Evolutionary conservation across 37 sponge, comb jelly and placozoan genomes (phyloP), one percentile per base, ranked within the genome.

Genomic region (Beroe forskalii): DNA sequence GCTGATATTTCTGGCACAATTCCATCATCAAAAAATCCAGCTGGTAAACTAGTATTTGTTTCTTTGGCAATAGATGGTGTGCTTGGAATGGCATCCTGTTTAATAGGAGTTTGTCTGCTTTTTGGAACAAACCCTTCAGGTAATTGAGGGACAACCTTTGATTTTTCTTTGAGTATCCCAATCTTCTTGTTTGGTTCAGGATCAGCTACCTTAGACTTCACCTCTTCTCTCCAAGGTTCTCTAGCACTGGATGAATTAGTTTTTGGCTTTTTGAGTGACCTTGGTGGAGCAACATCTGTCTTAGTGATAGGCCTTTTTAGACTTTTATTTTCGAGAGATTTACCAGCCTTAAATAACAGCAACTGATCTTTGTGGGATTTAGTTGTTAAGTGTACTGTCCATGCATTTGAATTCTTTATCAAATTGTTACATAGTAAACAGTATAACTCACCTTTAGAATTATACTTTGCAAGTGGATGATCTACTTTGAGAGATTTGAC

Each of bases 51-150:
- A 6, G 86, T 42, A 42, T 80, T 80, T 41, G 35, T 12, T 80
- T 80, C 86, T 36, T 48, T 12, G 3, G 25, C 66, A 4, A 64
- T 27, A 6, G n/a, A 14, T 1, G 55, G 48, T 19, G 27, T 80
- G 2, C 28, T 44, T 44, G 19, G 3, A 12, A 42, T 48, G 1
- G 44, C 43, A 41, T 80, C 42, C 32, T 36, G 17, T 9, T 69
- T 37, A 14, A 28, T 32, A 69, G 72, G 39, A 12, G 38, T 27
- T 17, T 38, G 86, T n/a, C 55, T 80, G 86, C 44, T 44, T 25
- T 80, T 80, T 12, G 86, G 86, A 4, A 80, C 86, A 80, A 80
- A 80, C 17, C 86, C 86, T 25, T 80, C 86, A 43, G 86, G 86
- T 19, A 80, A 43, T 27, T 12, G 28, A 23, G 86, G 86, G 1